phyloP scores from a whole-genome alignment of 2,113 vertebrate species.

The Ageneiosus marmoratus region DNA sequence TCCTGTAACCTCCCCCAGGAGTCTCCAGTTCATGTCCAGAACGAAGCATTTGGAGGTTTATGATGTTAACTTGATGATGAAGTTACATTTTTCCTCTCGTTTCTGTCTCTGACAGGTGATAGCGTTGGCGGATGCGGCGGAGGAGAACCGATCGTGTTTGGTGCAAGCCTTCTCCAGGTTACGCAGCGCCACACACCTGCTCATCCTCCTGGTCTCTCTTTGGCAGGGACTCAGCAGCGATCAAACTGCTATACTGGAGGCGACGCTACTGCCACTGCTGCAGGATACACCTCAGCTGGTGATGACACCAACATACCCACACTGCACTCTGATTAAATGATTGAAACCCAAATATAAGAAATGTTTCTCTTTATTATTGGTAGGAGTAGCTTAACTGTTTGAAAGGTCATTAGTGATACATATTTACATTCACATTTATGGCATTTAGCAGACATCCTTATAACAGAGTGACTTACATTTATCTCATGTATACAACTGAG shows the following conservation, averaged over 20 bases:
- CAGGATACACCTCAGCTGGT: conserved; percentile 89
- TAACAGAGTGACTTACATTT: too few relatives aligned
- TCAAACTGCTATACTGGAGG: conserved; percentile 85
- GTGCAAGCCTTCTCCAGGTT: conserved; percentile 82
- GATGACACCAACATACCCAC: conserved; percentile 46
- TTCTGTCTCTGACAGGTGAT: conserved; percentile 76
- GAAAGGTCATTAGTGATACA: neutral
- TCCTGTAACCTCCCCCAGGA: neutral
- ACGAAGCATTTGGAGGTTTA: neutral
- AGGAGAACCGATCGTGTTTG: conserved; percentile 81
- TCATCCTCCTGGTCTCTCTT: conserved; percentile 85
- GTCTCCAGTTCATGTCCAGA: neutral
- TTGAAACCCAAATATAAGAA: neutral
- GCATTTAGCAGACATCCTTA: too few relatives aligned
- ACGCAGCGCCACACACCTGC: conserved; percentile 83
- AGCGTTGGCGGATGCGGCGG: conserved; percentile 85
- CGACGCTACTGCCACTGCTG: conserved; percentile 84
- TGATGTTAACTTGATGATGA: neutral
- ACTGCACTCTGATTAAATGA: neutral
- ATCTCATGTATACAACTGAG: too few relatives aligned
- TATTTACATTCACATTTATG: too few relatives aligned
- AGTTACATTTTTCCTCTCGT: neutral
- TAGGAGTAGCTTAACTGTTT: too few relatives aligned
- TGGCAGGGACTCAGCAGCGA: conserved; percentile 85
- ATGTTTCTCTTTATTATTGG: too few relatives aligned